Evolutionary conservation across 2,113 vertebrate species (phyloP).

Genomic region (Syngnathus scovelli): DNA sequence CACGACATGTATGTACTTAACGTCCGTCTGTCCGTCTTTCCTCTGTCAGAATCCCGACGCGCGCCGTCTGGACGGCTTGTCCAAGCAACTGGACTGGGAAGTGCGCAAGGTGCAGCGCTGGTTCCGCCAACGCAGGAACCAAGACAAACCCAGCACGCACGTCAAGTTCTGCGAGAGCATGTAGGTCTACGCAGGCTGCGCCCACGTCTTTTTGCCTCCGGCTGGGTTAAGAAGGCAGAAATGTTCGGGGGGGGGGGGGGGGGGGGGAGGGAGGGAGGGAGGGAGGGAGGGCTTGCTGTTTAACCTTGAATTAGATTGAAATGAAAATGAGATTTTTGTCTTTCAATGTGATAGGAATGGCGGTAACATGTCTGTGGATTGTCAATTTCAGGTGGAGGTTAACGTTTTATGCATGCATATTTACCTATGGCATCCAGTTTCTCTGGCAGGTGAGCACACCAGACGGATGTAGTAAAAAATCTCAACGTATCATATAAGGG

Average conservation of each 20-base stretch:
- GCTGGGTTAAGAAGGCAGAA: neutral
- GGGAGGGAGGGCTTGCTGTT: neutral
- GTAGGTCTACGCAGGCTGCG: constrained; percentile 70
- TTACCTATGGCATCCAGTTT: constrained; percentile 87
- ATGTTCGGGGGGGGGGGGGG: neutral
- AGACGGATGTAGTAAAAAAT: neutral
- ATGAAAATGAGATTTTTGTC: neutral
- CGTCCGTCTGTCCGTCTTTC: neutral
- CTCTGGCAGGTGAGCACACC: constrained; percentile 85
- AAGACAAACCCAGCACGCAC: constrained; percentile 91
- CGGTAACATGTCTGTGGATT: neutral
- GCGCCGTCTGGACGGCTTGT: constrained; percentile 83
- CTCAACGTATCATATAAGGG: neutral
- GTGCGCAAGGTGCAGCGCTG: constrained; percentile 90
- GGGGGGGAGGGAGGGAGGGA: too few relatives aligned
- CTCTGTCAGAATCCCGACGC: constrained; percentile 81
- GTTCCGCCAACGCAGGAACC: constrained; percentile 94
- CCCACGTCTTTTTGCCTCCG: too few relatives aligned
- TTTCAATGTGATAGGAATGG: neutral
- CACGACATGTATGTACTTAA: neutral
- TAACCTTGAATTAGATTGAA: neutral
- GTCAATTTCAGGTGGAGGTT: constrained; percentile 87
- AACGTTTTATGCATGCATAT: constrained; percentile 90
- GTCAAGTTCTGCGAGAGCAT: constrained; percentile 99
- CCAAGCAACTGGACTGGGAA: constrained; percentile 98